phyloP scores from a whole-genome alignment of 2,888 invertebrate genomes.

The Adela reaumurella region DNA sequence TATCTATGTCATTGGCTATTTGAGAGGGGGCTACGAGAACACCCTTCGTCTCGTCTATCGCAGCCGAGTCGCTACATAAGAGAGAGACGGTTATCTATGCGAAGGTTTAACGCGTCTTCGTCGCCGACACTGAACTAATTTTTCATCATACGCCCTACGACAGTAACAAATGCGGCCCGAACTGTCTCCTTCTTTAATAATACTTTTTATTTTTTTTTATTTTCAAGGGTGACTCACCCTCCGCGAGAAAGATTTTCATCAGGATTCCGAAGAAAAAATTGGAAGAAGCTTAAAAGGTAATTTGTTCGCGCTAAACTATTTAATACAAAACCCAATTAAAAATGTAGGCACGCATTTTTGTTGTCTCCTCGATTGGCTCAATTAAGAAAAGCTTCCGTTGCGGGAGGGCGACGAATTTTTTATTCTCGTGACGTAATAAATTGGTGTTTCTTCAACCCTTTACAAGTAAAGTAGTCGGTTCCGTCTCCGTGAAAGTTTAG shows the following conservation, averaged over 20 bases:
- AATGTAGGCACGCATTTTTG: conserved; percentile 12
- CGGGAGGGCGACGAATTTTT: neutral
- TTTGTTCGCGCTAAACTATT: conserved; percentile 35
- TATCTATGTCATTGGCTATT: conserved; percentile 55
- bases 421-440: neutral
- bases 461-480: too few relatives aligned
- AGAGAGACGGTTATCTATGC: conserved; percentile 36
- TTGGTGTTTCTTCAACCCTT: too few relatives aligned
- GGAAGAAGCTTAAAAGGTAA: conserved; percentile 44
- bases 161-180: conserved; percentile 56
- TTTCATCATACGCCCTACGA: conserved; percentile 57
- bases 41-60: conserved; percentile 23
- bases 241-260: conserved; percentile 48
- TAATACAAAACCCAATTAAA: conserved; percentile 28
- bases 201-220: conserved; percentile 50
- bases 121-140: conserved; percentile 56
- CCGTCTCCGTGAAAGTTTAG: too few relatives aligned
- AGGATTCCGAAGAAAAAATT: conserved; percentile 34
- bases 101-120: conserved; percentile 52
- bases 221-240: conserved; percentile 53
- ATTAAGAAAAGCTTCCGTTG: neutral
- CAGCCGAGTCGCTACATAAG: conserved; percentile 17
- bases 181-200: conserved; percentile 59
- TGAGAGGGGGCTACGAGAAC: conserved; percentile 36
- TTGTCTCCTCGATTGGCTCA: neutral